Evolutionary conservation across 2,797 vertebrate species (phyloP).

Genomic region (Trichosurus vulpecula): DNA sequence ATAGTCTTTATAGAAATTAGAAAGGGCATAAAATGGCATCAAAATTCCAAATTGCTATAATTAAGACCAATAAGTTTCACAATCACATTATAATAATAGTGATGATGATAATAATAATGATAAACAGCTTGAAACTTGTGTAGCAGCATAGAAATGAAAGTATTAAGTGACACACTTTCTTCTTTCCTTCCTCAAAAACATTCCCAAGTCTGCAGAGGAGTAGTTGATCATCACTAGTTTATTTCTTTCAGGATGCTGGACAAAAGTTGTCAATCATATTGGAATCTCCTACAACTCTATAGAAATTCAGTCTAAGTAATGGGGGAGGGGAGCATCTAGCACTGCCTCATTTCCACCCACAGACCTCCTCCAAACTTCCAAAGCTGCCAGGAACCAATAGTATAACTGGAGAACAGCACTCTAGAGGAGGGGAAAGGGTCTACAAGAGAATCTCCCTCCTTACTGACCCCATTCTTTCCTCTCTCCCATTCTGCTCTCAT

Average conservation of each 20-base stretch:
- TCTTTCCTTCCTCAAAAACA: constrained; percentile 66
- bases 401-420: neutral
- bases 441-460: neutral
- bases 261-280: neutral
- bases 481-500: neutral
- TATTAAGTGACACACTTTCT: neutral
- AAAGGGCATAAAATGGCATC: constrained; percentile 73
- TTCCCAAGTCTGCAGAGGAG: constrained; percentile 18
- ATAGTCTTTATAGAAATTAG: constrained; percentile 74
- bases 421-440: neutral
- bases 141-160: constrained; percentile 43
- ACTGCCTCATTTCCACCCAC: neutral
- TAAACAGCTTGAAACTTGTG: constrained; percentile 57
- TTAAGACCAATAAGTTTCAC: constrained; percentile 67
- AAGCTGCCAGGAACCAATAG: neutral
- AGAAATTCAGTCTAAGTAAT: neutral
- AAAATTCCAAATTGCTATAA: constrained; percentile 74
- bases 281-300: neutral
- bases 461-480: neutral
- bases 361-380: neutral
- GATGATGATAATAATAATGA: constrained; percentile 71
- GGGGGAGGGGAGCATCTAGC: neutral
- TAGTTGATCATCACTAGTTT: constrained; percentile 13
- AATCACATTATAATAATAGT: constrained; percentile 74
- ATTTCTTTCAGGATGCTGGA: constrained; percentile 22